Evolutionary conservation across 2,113 vertebrate species (phyloP).

Genomic region (Oceanites oceanicus): DNA sequence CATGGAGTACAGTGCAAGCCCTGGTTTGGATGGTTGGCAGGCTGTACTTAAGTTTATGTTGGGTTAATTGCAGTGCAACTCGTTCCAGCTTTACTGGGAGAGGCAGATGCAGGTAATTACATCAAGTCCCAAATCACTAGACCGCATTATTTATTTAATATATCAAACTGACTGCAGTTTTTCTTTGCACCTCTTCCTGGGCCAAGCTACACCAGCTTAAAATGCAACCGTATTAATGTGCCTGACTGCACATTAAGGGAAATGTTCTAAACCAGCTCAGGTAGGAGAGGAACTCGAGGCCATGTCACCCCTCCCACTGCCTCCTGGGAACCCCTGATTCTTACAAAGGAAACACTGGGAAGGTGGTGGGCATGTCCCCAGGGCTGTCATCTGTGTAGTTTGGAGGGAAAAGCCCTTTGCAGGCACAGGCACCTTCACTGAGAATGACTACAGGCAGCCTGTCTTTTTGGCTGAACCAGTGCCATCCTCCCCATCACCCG

Average conservation of each 20-base stretch:
- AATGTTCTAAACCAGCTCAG: background rate
- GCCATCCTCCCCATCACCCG: background rate
- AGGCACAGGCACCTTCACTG: background rate
- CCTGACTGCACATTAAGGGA: background rate
- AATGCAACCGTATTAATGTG: background rate
- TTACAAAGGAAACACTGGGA: background rate
- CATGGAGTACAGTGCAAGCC: background rate
- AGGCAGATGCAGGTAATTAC: background rate
- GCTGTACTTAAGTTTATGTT: background rate
- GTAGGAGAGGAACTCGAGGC: background rate
- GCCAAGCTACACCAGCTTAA: background rate
- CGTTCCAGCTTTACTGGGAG: background rate
- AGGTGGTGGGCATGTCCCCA: accelerated
- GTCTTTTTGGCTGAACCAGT: background rate
- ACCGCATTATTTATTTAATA: background rate
- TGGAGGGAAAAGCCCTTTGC: background rate
- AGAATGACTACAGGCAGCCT: background rate
- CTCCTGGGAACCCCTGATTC: background rate
- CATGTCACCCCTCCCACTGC: accelerated
- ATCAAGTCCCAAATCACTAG: background rate
- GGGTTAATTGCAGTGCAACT: background rate
- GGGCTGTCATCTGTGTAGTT: background rate
- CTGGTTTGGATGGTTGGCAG: background rate
- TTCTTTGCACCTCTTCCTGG: background rate
- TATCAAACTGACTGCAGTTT: background rate